Evolutionary conservation across 2,888 invertebrate species (phyloP).

Genomic region (Drosophila robusta): DNA sequence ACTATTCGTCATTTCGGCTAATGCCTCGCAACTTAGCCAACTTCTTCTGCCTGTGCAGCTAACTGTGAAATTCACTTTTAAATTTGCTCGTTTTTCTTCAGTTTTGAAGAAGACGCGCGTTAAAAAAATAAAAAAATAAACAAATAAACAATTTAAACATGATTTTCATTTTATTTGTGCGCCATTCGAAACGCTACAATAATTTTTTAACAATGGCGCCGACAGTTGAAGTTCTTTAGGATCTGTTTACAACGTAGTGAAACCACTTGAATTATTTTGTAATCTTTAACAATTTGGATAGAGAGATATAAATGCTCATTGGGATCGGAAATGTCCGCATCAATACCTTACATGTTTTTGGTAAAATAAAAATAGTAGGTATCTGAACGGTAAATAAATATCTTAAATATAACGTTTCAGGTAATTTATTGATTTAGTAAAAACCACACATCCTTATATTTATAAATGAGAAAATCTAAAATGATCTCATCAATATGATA

Average conservation of each 20-base stretch:
- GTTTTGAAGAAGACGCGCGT: conserved; percentile 20
- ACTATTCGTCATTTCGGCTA: conserved; percentile 38
- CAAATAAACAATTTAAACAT: conserved; percentile 40
- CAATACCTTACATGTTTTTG: no score
- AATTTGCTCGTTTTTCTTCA: conserved; percentile 30
- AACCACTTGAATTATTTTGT: conserved; percentile 1
- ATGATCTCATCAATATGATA: no score
- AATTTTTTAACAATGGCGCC: conserved; percentile 41
- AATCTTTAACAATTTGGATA: conserved; percentile 10
- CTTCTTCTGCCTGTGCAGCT: conserved; percentile 53
- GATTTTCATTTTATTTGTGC: conserved; percentile 56
- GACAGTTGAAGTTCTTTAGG: conserved; percentile 19
- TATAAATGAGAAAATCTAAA: no score
- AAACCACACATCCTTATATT: no score
- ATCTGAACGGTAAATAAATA: no score
- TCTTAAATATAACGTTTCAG: no score
- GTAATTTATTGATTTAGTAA: no score
- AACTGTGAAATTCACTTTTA: conserved; percentile 66
- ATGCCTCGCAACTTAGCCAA: conserved; percentile 56
- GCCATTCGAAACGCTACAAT: conserved; percentile 59
- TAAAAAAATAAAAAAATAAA: conserved; percentile 30
- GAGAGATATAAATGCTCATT: no score
- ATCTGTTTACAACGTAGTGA: conserved; percentile 5
- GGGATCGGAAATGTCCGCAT: no score
- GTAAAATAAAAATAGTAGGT: no score